Evolutionary conservation across 2,113 vertebrate genomes (phyloP), one percentile per base, ranked within the genome.

Genomic region (Macquaria australasica): DNA sequence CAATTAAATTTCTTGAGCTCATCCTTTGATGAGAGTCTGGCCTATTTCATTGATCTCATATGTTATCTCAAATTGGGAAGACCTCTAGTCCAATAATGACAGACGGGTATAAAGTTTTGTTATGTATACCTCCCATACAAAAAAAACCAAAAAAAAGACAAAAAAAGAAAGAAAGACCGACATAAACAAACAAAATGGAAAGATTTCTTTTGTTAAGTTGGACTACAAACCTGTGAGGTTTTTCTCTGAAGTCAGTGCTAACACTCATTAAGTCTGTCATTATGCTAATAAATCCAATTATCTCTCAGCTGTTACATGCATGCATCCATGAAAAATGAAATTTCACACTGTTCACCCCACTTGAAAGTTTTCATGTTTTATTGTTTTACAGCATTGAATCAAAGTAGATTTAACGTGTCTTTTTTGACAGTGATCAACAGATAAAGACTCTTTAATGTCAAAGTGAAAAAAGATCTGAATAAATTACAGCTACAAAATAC

Each of bases 1-100:
- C n/a, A 79, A 63, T 59, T 48, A 50, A 77, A 86, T 90, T 84
- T 86, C 34, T 74, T 71, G 73, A 23, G 84, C 82, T 84, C 41
- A 71, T 74, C 70, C 77, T 51, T 59, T 79, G 31, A 88, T 62
- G 84, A 73, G 55, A 75, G 25, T 73, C 76, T 60, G 23, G 73
- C 68, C 81, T 73, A 0, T 60, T 81, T 79, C 64, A 89, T 84
- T 51, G 81, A 89, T 79, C 79, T 64, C 56, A 10, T 34, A 10
- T 14, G 63, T 75, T 86, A 89, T 91, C 89, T 81, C 55, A 82
- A 64, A 84, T 21, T 72, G 76, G 23, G 31, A 68, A 28, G 39
- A 56, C 20, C n/a, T 75, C 25, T 16, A 9, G 67, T 25, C 28
- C 67, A 77, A 67, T 37, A 85, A 60, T 4, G 39, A 45, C 41